Base-by-base conservation (phyloP, 2,113 vertebrate genomes). In the Mus pahari region DNA sequence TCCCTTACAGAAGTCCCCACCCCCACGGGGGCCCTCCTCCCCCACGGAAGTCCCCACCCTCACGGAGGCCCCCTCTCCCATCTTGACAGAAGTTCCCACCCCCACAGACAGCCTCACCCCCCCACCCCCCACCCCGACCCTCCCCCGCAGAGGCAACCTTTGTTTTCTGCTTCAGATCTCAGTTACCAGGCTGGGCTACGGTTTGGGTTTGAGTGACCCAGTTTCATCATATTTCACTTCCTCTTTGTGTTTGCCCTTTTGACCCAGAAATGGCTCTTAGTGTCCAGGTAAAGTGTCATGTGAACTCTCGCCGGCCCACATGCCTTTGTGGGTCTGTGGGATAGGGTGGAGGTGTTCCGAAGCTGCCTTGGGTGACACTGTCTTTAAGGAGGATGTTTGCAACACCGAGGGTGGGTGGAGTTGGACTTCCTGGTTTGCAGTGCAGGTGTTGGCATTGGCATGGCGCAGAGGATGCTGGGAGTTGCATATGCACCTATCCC, bases 401-500 rank as follows among this genome's bases (percentile, higher is more conserved):
- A 48, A 86, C 42, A 20, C 48, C 0, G 6, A 4, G 4, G 73
- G 36, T 36, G 42, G 31, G 36, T 28, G 36, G 31, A 19, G 50
- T 9, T 33, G 50, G 48, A 75, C 58, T 22, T 55, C 14, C 6
- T 5, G 62, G 62, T 75, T 26, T 20, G 31, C 31, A 1, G 9
- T 7, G 17, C 55, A 3, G 26, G 31, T 3, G 26, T 55, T 28
- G 12, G 58, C 58, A 33, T 1, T 33, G 79, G n/a, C 53, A 66
- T 45, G 55, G 9, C 39, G 16, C 12, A 1, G 73, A 45, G 20
- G 6, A 33, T 68, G 48, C 42, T 42, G 3, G 71, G 66, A 39
- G 36, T 68, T 36, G 33, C 1, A 0, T 68, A 45, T 16, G 33
- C 16, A 0, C 22, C 12, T 0, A 7, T 22, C 19, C 33, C 14